Evolutionary conservation across 1,140 invertebrate species (phyloP), one percentile per base, ranked within the genome.

Genomic region (Eumeta japonica): DNA sequence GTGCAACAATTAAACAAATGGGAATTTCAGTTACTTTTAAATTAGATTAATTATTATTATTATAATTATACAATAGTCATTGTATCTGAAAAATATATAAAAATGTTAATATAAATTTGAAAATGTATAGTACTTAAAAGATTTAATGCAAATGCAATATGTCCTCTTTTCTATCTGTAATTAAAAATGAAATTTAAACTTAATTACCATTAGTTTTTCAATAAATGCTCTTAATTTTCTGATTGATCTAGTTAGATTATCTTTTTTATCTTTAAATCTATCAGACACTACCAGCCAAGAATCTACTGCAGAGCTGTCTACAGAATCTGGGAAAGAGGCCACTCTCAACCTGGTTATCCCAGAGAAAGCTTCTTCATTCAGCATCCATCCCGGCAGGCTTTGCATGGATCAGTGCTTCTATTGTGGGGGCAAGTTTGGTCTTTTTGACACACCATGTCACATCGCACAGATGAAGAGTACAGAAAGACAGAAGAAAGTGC

Each of bases 331-430:
- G 7, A 83, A 83, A 55, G 77, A 79, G 36, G 66, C 63, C 16
- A 80, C 81, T 30, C 76, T 81, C 27, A 83, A 83, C 42, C 79
- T 90, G 39, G 84, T 90, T 9, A 90, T 92, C 46, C 88, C 88
- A 10, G 88, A 91, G 63, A 90, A 90, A 68, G 87, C 87, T 10
- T 89, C 87, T 2, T 89, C 87, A 0, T 91, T 90, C 60, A 87
- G 86, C 40, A 89, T 91, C 47, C 88, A 90, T 74, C 88, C 88
- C 0, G 87, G 81, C 1, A 63, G 88, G 9, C 56, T 88, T 2
- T 92, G 88, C 58, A 82, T 84, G 47, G 88, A 90, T 59, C 85
- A 89, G 45, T 92, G 89, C 58, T 87, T 84, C 47, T 90, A 90
- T 53, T 92, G 89, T 53, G 86, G 86, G 46, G 87, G 87, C 5